Evolutionary conservation across 2,797 vertebrate species (phyloP).

Genomic region (Leptatherina wallacei): DNA sequence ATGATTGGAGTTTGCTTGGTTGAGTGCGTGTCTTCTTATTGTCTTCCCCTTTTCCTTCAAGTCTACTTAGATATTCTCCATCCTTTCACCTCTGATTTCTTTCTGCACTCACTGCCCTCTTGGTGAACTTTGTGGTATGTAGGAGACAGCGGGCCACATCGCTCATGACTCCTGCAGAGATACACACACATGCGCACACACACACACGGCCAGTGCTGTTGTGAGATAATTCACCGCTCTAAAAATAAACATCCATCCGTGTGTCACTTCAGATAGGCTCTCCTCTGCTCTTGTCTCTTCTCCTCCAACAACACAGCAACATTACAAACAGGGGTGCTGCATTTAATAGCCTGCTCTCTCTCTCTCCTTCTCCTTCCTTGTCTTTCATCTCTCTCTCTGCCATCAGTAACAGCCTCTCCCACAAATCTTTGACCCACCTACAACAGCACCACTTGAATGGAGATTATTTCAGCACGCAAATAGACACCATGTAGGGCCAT

Average conservation of each 20-base stretch:
- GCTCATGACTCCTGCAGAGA: slow-evolving; percentile 65
- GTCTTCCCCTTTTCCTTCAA: slow-evolving; percentile 39
- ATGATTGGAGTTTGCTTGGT: slow-evolving; percentile 6
- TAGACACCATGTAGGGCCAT: slow-evolving; percentile 41
- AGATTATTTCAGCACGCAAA: slow-evolving; percentile 51
- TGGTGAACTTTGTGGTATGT: slow-evolving; percentile 76
- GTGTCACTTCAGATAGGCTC: slow-evolving; percentile 81
- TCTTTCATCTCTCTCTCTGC: slow-evolving; percentile 4
- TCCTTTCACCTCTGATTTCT: slow-evolving; percentile 70
- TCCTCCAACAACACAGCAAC: slow-evolving; percentile 51
- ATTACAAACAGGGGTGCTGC: slow-evolving; percentile 44
- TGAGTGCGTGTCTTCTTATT: slow-evolving; percentile 14
- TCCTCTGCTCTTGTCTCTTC: slow-evolving; percentile 31
- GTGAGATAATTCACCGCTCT: slow-evolving; percentile 78
- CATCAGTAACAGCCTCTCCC: slow-evolving; percentile 33
- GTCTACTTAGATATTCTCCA: slow-evolving; percentile 50
- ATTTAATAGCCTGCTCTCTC: slow-evolving; percentile 19
- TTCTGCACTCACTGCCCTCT: slow-evolving; percentile 68
- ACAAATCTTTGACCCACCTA: slow-evolving; percentile 51
- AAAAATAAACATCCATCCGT: slow-evolving; percentile 81
- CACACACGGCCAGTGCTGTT: slow-evolving; percentile 48
- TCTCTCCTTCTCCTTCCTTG: neutral
- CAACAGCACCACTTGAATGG: slow-evolving; percentile 44
- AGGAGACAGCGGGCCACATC: slow-evolving; percentile 75
- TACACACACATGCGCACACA: slow-evolving; percentile 48